phyloP scores from a whole-genome alignment of 2,113 vertebrate species.

The Calidris pugnax region DNA sequence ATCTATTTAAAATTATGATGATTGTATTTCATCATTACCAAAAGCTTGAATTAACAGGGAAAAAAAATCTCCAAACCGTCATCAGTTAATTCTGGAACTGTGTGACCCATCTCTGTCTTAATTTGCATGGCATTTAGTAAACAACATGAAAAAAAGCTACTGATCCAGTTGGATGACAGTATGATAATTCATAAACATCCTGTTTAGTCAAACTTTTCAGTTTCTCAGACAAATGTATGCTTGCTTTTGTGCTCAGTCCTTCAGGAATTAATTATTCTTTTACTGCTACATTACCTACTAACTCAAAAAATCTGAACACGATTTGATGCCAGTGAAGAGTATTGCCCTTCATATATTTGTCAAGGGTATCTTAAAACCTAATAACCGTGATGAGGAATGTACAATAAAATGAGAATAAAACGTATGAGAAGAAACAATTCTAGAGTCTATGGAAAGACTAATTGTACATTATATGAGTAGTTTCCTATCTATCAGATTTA shows the following conservation, averaged over 20 bases:
- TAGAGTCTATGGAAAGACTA: neutral
- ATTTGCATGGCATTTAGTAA: slow-evolving; percentile 37
- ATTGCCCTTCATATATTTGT: slow-evolving; percentile 41
- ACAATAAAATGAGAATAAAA: neutral
- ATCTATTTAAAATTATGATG: neutral
- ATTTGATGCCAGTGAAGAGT: neutral
- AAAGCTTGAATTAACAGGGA: neutral
- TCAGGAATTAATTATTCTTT: slow-evolving; percentile 35
- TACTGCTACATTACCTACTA: slow-evolving; percentile 34
- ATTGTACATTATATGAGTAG: neutral
- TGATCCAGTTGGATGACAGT: neutral
- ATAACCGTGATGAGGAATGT: neutral
- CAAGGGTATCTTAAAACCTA: slow-evolving; percentile 34
- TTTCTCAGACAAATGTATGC: neutral
- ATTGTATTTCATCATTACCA: neutral
- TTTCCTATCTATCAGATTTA: neutral
- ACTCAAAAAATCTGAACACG: neutral
- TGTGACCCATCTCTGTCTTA: neutral
- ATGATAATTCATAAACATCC: slow-evolving; percentile 8
- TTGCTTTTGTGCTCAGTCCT: slow-evolving; percentile 8
- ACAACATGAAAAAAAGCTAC: slow-evolving; percentile 5
- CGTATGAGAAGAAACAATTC: neutral
- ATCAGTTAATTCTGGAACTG: neutral
- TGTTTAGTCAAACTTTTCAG: slow-evolving; percentile 27
- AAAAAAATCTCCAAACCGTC: neutral